Evolutionary conservation across 2,888 invertebrate species (phyloP).

Genomic region (Sceliomorpha sp.): DNA sequence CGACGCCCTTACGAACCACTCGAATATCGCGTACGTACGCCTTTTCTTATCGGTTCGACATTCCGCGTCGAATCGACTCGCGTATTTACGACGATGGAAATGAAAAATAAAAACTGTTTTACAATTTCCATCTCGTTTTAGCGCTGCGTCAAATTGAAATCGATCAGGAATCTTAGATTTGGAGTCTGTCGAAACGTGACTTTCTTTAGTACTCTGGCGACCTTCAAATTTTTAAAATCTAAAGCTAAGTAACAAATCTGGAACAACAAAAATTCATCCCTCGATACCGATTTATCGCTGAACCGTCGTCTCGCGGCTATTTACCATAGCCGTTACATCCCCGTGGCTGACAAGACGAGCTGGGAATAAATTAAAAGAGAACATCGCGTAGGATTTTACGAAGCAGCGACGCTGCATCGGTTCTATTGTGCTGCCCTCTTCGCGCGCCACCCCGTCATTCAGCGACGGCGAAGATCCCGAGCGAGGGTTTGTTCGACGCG

Average conservation of each 20-base stretch:
- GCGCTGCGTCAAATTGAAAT: not conserved
- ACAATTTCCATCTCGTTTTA: not conserved
- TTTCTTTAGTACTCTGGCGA: too few relatives aligned
- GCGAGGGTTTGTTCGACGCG: slow-evolving; percentile 3
- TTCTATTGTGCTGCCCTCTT: slow-evolving; percentile 5
- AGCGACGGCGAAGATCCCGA: slow-evolving; percentile 10
- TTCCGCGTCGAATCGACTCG: slow-evolving; percentile 27
- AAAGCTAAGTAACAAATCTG: too few relatives aligned
- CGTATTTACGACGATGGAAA: slow-evolving; percentile 30
- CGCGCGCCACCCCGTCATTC: slow-evolving; percentile 1
- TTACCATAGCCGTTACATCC: slow-evolving; percentile 5
- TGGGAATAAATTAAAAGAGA: slow-evolving; percentile 22
- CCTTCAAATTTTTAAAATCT: too few relatives aligned
- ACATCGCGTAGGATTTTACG: slow-evolving; percentile 14
- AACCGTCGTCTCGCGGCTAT: slow-evolving; percentile 11
- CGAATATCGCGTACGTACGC: not conserved
- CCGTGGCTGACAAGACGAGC: slow-evolving; percentile 16
- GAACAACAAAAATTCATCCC: slow-evolving; percentile 1
- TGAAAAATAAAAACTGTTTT: slow-evolving; percentile 26
- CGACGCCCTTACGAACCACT: not conserved
- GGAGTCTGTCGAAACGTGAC: not conserved
- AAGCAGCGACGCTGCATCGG: too few relatives aligned
- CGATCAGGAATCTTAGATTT: slow-evolving; percentile 1
- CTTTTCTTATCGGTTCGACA: slow-evolving; percentile 15
- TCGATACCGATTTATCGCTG: slow-evolving; percentile 16